Evolutionary conservation across 1,140 invertebrate genomes (phyloP).

Genomic region (Pinna nobilis): DNA sequence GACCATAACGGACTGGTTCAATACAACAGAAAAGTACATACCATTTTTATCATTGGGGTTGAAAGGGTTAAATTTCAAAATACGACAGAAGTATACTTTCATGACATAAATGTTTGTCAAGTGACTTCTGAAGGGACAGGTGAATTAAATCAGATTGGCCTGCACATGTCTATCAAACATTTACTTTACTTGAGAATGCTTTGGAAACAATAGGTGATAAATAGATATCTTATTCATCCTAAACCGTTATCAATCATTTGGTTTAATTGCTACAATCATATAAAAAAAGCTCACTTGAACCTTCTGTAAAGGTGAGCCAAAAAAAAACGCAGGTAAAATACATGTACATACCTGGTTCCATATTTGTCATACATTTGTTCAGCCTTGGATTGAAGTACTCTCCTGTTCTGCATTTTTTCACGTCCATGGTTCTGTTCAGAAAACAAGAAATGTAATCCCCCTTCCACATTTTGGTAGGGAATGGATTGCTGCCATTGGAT

Average conservation of each 20-base stretch:
- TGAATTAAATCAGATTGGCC: no score
- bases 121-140: no score
- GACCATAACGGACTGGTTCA: no score
- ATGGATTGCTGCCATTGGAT: neutral
- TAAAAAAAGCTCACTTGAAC: no score
- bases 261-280: neutral
- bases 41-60: no score
- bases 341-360: slow-evolving; percentile 3
- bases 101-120: no score
- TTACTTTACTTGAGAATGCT: slow-evolving; percentile 29
- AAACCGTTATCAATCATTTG: slow-evolving; percentile 11
- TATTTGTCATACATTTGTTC: slow-evolving; percentile 1
- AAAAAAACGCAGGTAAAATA: neutral
- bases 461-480: neutral
- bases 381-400: slow-evolving; percentile 33
- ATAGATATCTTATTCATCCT: slow-evolving; percentile 11
- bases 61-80: no score
- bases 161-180: slow-evolving; percentile 5
- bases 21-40: no score
- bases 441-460: slow-evolving; percentile 7
- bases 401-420: neutral
- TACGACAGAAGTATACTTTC: no score
- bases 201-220: slow-evolving; percentile 8
- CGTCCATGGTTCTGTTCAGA: slow-evolving; percentile 8
- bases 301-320: no score